Evolutionary conservation across 2,888 invertebrate genomes (phyloP).

Genomic region (Ecliptopera silaceata): DNA sequence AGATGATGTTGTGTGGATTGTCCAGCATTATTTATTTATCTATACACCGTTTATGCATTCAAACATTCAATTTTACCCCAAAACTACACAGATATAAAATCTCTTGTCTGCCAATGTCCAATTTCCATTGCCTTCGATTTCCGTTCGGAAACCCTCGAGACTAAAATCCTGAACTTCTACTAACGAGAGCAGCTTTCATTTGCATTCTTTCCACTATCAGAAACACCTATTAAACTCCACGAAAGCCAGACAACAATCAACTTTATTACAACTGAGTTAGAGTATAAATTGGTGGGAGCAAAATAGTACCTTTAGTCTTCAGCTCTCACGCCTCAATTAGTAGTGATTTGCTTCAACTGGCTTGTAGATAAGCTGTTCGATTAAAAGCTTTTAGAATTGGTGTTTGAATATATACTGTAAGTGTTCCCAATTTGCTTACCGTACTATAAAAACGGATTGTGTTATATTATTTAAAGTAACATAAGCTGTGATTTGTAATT

Average conservation of each 20-base stretch:
- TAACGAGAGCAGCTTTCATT: conserved; percentile 37
- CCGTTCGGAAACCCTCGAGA: conserved; percentile 36
- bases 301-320: neutral
- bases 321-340: conserved; percentile 12
- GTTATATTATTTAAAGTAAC: too few species aligned
- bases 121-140: conserved; percentile 48
- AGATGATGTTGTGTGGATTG: too few species aligned
- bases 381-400: conserved; percentile 15
- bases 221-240: conserved; percentile 15
- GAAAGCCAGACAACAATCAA: conserved; percentile 3
- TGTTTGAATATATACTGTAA: neutral
- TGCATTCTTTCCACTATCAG: conserved; percentile 20
- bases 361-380: conserved; percentile 10
- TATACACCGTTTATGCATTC: too few species aligned
- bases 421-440: neutral
- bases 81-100: neutral
- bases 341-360: conserved; percentile 10
- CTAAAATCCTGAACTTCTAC: conserved; percentile 37
- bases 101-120: conserved; percentile 28
- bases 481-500: too few species aligned
- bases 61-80: neutral
- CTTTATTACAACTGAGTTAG: neutral
- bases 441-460: too few species aligned
- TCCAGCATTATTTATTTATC: too few species aligned
- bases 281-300: neutral